Evolutionary conservation across 2,113 vertebrate species (phyloP).

Genomic region (Mobula hypostoma): DNA sequence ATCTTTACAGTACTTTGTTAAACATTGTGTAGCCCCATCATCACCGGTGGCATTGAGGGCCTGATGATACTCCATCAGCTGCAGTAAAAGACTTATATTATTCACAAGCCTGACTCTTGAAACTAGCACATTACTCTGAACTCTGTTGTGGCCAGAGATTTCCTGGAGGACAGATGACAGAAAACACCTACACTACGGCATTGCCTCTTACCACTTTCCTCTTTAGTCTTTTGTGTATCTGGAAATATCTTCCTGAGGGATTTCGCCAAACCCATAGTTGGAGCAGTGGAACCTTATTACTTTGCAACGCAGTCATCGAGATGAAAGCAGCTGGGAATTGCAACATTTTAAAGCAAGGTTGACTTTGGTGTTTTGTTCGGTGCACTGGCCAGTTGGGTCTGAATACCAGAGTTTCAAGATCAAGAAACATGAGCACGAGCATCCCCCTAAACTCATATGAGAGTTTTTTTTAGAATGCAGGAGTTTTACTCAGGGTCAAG

Average conservation of each 20-base stretch:
- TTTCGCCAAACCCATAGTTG: neutral
- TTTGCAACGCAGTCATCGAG: neutral
- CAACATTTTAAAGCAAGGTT: neutral
- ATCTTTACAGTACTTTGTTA: neutral
- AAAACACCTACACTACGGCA: neutral
- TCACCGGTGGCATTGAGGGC: no score
- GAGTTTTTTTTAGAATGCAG: neutral
- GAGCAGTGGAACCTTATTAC: neutral
- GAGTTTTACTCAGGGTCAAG: neutral
- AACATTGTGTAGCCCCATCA: neutral
- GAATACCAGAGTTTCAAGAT: neutral
- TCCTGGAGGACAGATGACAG: no score
- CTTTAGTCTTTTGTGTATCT: neutral
- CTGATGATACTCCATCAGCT: no score
- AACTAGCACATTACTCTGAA: no score
- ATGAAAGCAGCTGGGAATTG: neutral
- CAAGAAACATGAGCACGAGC: neutral
- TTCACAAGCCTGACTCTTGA: no score
- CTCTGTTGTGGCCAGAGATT: no score
- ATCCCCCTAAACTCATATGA: neutral
- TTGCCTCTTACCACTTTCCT: neutral
- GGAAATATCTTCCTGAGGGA: neutral
- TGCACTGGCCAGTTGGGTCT: neutral
- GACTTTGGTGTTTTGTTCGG: neutral
- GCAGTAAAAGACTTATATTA: no score